Base-by-base conservation (phyloP, 2,113 vertebrate species). In the Hyperopisus bebe region DNA sequence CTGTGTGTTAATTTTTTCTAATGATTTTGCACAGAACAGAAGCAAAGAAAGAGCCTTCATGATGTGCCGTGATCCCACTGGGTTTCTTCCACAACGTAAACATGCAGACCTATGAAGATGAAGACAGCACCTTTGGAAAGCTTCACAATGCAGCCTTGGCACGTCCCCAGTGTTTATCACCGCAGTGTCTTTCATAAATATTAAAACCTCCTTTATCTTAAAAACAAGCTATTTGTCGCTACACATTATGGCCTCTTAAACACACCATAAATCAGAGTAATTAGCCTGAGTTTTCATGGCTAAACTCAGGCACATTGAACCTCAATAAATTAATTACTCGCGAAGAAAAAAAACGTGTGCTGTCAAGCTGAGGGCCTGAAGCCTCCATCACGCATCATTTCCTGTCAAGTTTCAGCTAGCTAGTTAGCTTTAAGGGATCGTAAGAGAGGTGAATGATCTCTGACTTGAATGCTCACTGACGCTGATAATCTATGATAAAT, bases 281-380 rank as follows among this genome's bases (percentile, higher is more conserved):
- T 47, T 86, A 88, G 44, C 58, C 35, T 24, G n/a, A 87, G 80
- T 89, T 92, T 77, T 80, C 77, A 90, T 86, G 62, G 85, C 62
- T 91, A 92, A 93, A 91, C 88, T 62, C 84, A 53, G 50, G 21
- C 53, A 87, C 88, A 90, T 89, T 90, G 87, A 90, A 90, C 90
- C 84, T 80, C 84, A 66, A 66, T 85, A 89, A 89, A 91, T 90
- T 27, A 91, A 90, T 91, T 80, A 92, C 83, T 74, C 80, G 48
- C 90, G 44, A 88, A 89, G 51, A 46, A 66, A n/a, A n/a, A 35
- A 62, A 66, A 53, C 13, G 2, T 58, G 87, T 58, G 35, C n/a
- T 87, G 90, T 85, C 66, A 91, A 44, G 9, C 15, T 13, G n/a
- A 5, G 83, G 87, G 74, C 77, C 77, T 55, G 53, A 86, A 91